Evolutionary conservation across 2,888 invertebrate species (phyloP).

Genomic region (Andrena hattorfiana): DNA sequence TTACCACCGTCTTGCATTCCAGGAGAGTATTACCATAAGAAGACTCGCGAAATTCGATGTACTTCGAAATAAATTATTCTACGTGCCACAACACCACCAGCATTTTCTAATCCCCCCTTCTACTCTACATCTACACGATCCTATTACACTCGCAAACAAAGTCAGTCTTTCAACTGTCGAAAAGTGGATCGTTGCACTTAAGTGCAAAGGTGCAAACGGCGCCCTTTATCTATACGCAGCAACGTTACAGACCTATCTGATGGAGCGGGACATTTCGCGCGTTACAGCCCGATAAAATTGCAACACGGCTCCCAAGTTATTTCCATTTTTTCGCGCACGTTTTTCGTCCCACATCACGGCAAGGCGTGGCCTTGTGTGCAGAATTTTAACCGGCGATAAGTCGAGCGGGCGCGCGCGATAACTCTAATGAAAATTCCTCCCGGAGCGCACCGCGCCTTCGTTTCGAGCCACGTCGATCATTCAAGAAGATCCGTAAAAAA

Average conservation of each 20-base stretch:
- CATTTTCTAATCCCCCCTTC: too few species aligned
- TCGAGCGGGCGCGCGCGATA: constrained; percentile 31
- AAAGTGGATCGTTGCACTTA: neutral
- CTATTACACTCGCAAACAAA: neutral
- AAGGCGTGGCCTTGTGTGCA: constrained; percentile 52
- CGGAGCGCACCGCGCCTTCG: constrained; percentile 7
- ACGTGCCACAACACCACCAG: too few species aligned
- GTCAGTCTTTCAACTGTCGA: neutral
- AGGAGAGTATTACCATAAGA: too few species aligned
- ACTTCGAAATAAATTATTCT: too few species aligned
- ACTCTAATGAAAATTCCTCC: constrained; percentile 47
- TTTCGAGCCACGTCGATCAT: neutral
- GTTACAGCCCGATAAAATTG: constrained; percentile 29
- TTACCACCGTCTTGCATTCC: too few species aligned
- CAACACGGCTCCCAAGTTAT: constrained; percentile 25
- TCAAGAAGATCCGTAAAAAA: neutral
- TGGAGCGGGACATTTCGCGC: constrained; percentile 8
- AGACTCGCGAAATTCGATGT: too few species aligned
- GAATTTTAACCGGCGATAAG: constrained; percentile 55
- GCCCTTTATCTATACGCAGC: neutral
- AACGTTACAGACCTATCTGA: neutral
- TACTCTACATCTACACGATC: too few species aligned
- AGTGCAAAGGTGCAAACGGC: neutral
- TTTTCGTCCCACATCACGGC: constrained; percentile 23
- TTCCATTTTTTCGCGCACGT: constrained; percentile 25